Conservation (phyloP, 2,113 vertebrate species). For the Tetrao urogallus region DNA sequence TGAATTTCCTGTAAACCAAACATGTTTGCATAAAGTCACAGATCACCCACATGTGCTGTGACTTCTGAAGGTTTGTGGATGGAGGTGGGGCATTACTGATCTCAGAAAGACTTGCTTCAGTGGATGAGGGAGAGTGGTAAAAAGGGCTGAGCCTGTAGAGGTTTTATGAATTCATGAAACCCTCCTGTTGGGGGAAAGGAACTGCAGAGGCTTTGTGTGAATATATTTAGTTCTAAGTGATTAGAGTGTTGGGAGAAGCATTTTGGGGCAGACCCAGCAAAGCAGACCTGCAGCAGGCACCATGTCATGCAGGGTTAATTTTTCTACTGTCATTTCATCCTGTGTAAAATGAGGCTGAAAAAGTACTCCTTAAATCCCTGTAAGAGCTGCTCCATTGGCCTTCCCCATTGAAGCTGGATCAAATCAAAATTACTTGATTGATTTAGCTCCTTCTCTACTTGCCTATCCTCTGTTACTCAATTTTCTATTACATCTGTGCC, state of each 20-base stretch:
- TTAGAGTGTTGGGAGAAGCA: neutral
- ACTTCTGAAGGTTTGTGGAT: neutral
- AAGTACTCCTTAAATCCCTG: neutral
- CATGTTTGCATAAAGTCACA: neutral
- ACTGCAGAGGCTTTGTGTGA: neutral
- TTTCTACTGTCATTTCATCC: neutral
- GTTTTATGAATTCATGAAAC: neutral
- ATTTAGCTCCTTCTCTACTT: neutral
- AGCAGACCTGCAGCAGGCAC: neutral
- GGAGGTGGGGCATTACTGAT: neutral
- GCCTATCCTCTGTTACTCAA: neutral
- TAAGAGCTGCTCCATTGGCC: neutral
- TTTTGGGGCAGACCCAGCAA: neutral
- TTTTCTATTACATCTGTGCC: neutral
- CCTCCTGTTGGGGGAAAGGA: neutral
- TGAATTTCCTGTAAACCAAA: neutral
- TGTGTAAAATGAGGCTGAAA: accelerated
- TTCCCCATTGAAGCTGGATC: accelerated
- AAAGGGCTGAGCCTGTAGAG: neutral
- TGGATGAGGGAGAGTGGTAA: neutral
- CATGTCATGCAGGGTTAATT: accelerated
- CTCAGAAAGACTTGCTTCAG: neutral
- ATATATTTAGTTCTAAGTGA: neutral
- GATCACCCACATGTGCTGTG: accelerated
- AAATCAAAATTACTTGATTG: neutral